These are phyloP conservation scores for Tromatobia lineatoria DNA, from an alignment of 2,888 invertebrate species.

Conservation along the genomic window DNA sequence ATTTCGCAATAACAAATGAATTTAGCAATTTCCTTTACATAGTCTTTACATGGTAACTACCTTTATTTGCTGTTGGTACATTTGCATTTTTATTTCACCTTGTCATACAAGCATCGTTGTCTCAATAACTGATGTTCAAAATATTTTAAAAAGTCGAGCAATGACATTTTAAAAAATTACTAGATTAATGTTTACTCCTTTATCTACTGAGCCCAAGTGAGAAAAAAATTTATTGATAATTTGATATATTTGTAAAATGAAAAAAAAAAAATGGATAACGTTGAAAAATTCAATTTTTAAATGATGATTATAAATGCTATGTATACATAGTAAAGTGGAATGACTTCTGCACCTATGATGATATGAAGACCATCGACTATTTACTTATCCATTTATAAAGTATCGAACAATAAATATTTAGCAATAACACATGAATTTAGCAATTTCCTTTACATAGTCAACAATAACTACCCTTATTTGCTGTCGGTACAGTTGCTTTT, in stretches of 20 bases:
- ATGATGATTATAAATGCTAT: too few species aligned
- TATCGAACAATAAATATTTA: neutral
- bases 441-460: neutral
- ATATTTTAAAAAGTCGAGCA: too few species aligned
- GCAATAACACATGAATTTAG: neutral
- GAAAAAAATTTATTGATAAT: too few species aligned
- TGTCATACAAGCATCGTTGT: neutral
- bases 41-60: neutral
- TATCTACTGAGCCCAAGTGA: too few species aligned
- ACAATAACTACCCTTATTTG: neutral
- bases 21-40: neutral
- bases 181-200: too few species aligned
- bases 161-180: too few species aligned
- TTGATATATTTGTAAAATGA: too few species aligned
- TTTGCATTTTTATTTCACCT: neutral
- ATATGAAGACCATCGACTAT: conserved; percentile 9
- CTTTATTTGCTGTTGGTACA: neutral
- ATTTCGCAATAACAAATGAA: neutral
- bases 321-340: neutral
- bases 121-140: too few species aligned
- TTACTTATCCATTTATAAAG: neutral
- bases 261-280: neutral
- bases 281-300: too few species aligned
- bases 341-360: conserved; percentile 9
- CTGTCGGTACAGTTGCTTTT: neutral